Evolutionary conservation across 1,140 invertebrate species (phyloP).

Genomic region (Leptestheria dahalacensis): DNA sequence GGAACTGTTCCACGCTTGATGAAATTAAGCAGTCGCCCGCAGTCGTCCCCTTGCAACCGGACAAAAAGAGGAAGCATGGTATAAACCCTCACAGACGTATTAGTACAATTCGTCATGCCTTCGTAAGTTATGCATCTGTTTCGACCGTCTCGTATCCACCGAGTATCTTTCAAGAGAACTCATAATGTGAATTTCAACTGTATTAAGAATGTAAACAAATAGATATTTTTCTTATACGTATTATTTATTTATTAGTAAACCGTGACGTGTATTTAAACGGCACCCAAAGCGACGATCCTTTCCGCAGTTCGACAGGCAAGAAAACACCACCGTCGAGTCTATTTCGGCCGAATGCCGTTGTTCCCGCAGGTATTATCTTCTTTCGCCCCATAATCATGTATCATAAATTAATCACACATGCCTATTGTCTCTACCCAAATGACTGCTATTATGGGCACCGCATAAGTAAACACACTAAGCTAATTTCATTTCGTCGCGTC

Average conservation of each 20-base stretch:
- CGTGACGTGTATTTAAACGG: conserved; percentile 9
- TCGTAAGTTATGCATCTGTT: too few species aligned
- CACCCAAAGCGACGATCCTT: conserved; percentile 3
- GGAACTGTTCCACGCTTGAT: conserved; percentile 35
- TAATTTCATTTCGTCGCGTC: background rate
- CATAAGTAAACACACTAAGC: background rate
- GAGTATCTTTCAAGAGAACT: too few species aligned
- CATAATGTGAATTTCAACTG: too few species aligned
- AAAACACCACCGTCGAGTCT: conserved; percentile 10
- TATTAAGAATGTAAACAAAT: background rate
- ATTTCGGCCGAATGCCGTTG: conserved; percentile 15
- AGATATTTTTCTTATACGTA: too few species aligned
- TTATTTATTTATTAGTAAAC: conserved; percentile 1
- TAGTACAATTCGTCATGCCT: too few species aligned
- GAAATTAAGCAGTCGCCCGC: conserved; percentile 16
- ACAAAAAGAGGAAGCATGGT: conserved; percentile 10
- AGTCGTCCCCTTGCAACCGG: background rate
- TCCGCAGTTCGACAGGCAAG: background rate
- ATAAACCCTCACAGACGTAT: too few species aligned
- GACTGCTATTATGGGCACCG: background rate
- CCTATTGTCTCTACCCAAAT: background rate
- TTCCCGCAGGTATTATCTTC: conserved; percentile 14
- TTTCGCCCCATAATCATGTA: background rate
- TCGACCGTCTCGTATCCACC: too few species aligned
- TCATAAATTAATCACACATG: background rate